Evolutionary conservation across 2,888 invertebrate genomes (phyloP), one percentile per base, ranked within the genome.

Genomic region (Zygogramma bicolorata): DNA sequence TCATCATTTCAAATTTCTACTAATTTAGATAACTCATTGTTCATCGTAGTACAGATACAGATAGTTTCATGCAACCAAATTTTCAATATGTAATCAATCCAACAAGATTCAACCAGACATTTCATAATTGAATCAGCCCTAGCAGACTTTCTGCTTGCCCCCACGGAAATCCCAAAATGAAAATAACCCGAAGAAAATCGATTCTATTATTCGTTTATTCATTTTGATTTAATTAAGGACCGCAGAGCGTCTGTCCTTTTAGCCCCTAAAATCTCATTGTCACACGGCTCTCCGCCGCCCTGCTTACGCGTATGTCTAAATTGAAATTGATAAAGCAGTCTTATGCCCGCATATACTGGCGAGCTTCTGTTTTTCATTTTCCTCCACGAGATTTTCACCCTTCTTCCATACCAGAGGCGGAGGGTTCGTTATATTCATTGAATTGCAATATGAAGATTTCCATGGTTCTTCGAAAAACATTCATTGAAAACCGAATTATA

Each of bases 271-370:
- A 78, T 77, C 80, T 74, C 77, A 80, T 78, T 80, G 80, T 80
- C 80, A 76, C 75, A 62, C 71, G 71, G 63, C 68, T 29, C 53
- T 59, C 68, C 62, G 65, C 67, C 31, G 67, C 68, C 58, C 57
- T 65, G 71, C 66, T 73, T 72, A 71, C 68, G 75, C 68, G 66
- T 72, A 74, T 75, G 75, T 79, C 78, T 75, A 81, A 80, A 81
- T 81, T 79, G 79, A 80, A 81, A 81, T 79, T 81, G 81, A 81
- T 80, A 81, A 81, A 80, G 80, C 79, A 79, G 78, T 76, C 80
- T 79, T 81, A 78, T 75, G 72, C 77, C 74, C 72, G 74, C 74
- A 75, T 75, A 66, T 71, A 67, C 68, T 65, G 69, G 60, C 68
- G 46, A 63, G 62, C 70, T 71, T 68, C 72, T 77, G 77, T 75